Base-by-base conservation (phyloP, 2,888 invertebrate species). In the Netelia virgata region DNA sequence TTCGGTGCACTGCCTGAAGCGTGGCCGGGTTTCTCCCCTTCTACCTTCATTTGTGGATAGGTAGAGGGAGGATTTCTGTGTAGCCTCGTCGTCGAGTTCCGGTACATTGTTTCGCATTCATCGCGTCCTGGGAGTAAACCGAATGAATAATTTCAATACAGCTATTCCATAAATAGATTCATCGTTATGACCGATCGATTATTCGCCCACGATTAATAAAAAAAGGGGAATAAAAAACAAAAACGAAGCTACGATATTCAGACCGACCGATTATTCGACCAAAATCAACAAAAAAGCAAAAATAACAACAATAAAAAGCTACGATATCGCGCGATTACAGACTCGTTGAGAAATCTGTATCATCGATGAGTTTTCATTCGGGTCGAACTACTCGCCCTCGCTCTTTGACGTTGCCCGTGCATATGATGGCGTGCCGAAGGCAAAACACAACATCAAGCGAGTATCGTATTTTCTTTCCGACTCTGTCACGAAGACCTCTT, bases 391-490 rank as follows among this genome's bases (percentile, higher is more conserved):
- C 59, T 47, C 47, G 11, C 55, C 23, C 1, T 20, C 16, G n/a
- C 41, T 64, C 41, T 23, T 57, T 11, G 20, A 66, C 28, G 14
- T 66, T 57, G 43, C 55, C 10, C 66, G 55, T 14, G 66, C 11
- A 47, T 47, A 47, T 28, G 5, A 1, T 47, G 11, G 20, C 5
- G n/a, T 36, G 28, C 14, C 14, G 47, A 47, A 47, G 47, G 14
- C 47, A 68, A 73, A 77, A 77, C 61, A 69, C 47, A 53, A 55
- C 18, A 50, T 66, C 61, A 36, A 72, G 43, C 59, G 72, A 11
- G 28, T 53, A 23, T 47, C 28, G 77, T 74, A 82, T 81, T 66
- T 66, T 64, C 63, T 66, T 79, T 79, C 28, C 78, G 84, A 82
- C 82, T 78, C 57, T 75, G 77, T 57, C 64, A 53, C 36, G 69